Evolutionary conservation across 2,113 vertebrate genomes (phyloP), one percentile per base, ranked within the genome.

Genomic region (Carassius gibelio): DNA sequence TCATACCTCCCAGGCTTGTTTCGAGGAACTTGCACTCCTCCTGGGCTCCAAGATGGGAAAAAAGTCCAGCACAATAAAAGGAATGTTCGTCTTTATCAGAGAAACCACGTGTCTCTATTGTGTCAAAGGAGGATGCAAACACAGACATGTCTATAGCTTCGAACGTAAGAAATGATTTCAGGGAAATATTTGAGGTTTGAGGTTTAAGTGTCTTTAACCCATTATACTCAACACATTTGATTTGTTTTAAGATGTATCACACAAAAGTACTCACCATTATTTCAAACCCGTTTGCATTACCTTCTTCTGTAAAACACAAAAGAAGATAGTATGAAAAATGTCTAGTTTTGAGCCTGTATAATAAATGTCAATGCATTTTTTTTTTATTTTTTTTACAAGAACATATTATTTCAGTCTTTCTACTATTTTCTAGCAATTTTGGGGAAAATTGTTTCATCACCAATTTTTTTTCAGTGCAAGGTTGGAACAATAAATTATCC

Each of bases 1-100:
- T 85, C 68, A 88, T 89, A 93, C 94, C 94, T 93, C 93, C 93
- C 92, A 91, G 88, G 91, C 88, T 92, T 88, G 91, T 93, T 93
- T 90, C 86, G 85, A 92, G 90, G 89, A 92, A 92, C 93, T 89
- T 89, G 88, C 26, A 85, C 86, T 86, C 89, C 93, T 94, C 91
- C 92, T 88, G 86, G 90, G 91, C 85, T 91, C 89, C 79, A 72
- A 87, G 89, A 90, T 82, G 81, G 79, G 50, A 81, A 55, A 89
- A 88, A 87, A 87, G 84, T 85, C 86, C 86, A 86, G 84, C 91
- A 93, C 91, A 94, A 93, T 93, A 92, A 91, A 87, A 87, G 81
- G 88, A 92, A 93, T 93, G 93, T 94, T 94, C 93, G 91, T 90
- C 88, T 92, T 92, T 92, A 90, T 84, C 86, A 90, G 86, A 89